Evolutionary conservation across 2,797 vertebrate genomes (phyloP).

Genomic region (Rhincodon typus): DNA sequence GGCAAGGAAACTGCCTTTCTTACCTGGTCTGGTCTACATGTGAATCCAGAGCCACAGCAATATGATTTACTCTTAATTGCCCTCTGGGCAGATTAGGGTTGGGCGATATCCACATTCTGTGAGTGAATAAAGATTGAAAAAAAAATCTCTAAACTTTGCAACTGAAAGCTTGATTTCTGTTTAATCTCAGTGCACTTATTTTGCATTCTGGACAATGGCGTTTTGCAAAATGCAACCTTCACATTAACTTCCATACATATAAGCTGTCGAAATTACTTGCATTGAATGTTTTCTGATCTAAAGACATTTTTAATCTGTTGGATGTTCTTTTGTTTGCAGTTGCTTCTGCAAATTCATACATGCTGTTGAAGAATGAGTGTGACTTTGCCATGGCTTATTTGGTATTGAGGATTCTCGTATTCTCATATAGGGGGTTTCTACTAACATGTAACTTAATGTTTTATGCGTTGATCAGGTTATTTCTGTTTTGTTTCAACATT

Average conservation of each 20-base stretch:
- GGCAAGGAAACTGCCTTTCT: too few species aligned
- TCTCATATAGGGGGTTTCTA: neutral
- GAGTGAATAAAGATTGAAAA: too few species aligned
- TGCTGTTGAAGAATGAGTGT: neutral
- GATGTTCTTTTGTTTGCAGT: conserved; percentile 14
- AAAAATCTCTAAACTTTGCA: neutral
- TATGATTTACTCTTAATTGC: too few species aligned
- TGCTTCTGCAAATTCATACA: neutral
- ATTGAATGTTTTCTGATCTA: neutral
- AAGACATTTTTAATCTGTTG: neutral
- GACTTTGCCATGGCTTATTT: neutral
- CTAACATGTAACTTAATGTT: conserved; percentile 1
- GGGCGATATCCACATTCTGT: too few species aligned
- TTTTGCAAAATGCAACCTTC: neutral
- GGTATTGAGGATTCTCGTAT: too few species aligned
- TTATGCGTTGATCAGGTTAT: neutral
- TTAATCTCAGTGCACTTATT: neutral
- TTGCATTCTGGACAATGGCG: conserved; percentile 39
- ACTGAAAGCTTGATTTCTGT: neutral
- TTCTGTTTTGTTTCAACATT: neutral
- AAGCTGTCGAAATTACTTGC: neutral
- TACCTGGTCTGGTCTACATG: too few species aligned
- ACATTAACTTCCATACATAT: neutral
- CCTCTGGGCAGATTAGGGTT: too few species aligned
- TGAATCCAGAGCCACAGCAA: too few species aligned